Conservation (phyloP, 2,797 vertebrate species). For the Lacerta viridis region DNA sequence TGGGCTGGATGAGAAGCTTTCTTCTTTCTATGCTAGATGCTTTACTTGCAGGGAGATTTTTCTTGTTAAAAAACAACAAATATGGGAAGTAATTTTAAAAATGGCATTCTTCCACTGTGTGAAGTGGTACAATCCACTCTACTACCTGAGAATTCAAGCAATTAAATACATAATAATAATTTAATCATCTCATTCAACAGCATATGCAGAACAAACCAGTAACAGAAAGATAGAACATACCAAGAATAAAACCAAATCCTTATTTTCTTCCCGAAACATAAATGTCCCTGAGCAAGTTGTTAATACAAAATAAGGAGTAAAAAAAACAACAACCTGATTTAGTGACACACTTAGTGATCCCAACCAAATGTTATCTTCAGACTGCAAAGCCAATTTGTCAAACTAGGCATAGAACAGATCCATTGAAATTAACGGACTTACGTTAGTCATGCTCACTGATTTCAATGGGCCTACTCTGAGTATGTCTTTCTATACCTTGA, state of each 20-base stretch:
- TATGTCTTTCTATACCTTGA: background rate
- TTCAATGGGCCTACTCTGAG: too few relatives aligned
- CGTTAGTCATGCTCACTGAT: too few relatives aligned
- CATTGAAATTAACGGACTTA: too few relatives aligned
- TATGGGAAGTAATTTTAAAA: background rate
- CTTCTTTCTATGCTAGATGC: background rate
- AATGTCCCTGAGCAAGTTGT: background rate
- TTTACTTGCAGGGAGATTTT: background rate
- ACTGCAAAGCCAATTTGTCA: background rate
- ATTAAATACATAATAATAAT: background rate
- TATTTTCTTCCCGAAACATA: background rate
- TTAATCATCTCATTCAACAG: background rate
- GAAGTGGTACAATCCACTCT: background rate
- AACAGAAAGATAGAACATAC: background rate
- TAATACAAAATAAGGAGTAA: background rate
- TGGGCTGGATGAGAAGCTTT: background rate
- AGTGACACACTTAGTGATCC: background rate
- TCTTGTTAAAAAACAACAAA: background rate
- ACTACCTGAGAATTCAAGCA: too few relatives aligned
- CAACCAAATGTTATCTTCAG: background rate
- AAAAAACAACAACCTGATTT: background rate
- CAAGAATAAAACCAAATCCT: background rate
- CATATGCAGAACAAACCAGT: background rate
- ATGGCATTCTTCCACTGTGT: background rate
- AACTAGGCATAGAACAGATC: too few relatives aligned